These are phyloP conservation scores for Chironomus tepperi DNA, from an alignment of 1,140 invertebrate genomes.

Conservation along the genomic window DNA sequence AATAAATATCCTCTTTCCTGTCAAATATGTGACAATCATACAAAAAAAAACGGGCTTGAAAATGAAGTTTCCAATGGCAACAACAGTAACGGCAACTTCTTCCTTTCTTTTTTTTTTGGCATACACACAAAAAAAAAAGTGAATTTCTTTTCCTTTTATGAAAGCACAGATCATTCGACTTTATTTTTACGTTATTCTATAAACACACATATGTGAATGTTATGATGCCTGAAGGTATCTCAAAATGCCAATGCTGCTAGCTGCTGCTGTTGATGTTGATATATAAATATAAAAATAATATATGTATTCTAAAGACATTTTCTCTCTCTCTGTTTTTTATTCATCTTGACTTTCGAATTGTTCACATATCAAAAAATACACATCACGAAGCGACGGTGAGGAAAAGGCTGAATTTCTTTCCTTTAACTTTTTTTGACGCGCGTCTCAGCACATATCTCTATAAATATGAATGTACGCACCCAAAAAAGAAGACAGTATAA, in stretches of 20 bases:
- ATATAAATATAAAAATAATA: neutral
- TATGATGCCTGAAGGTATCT: neutral
- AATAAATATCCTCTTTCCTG: slow-evolving; percentile 24
- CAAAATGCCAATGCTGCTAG: neutral
- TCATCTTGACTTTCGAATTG: too few species aligned
- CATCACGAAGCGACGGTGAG: too few species aligned
- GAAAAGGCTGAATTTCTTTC: too few species aligned
- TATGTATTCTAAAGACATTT: neutral
- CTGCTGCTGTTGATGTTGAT: neutral
- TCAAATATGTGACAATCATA: slow-evolving; percentile 23
- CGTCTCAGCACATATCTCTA: neutral
- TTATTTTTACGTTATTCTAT: too few species aligned
- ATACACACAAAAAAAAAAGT: neutral
- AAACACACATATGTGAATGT: neutral
- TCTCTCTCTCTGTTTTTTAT: neutral
- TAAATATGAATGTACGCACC: neutral
- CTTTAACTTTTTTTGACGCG: neutral
- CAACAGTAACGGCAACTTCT: neutral
- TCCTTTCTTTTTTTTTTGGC: neutral
- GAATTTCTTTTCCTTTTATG: neutral
- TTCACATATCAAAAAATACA: too few species aligned
- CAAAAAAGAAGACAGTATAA: neutral
- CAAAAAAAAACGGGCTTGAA: slow-evolving; percentile 21
- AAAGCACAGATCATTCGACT: too few species aligned
- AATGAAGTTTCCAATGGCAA: slow-evolving; percentile 18